Conservation (phyloP, 1,140 invertebrate species). For the Dendrolimus kikuchii region DNA sequence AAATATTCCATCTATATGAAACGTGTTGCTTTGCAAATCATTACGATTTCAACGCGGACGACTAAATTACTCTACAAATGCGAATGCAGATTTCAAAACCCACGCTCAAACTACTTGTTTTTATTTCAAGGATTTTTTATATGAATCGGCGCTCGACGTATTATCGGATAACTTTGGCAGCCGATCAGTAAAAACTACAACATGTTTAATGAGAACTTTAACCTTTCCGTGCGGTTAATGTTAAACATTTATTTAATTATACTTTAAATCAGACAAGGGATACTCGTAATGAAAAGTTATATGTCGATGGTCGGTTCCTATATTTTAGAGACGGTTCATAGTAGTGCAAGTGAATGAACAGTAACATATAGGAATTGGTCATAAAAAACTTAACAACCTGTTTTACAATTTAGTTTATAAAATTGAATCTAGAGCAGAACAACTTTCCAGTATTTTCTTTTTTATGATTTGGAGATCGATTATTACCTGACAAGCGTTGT, state of each 20-base stretch:
- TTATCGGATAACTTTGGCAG: conserved; percentile 32
- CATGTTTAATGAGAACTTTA: conserved; percentile 38
- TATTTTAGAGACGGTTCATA: no score
- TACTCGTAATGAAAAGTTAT: no score
- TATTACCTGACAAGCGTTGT: no score
- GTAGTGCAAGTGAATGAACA: no score
- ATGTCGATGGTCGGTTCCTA: no score
- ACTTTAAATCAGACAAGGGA: no score
- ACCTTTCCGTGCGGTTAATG: conserved; percentile 16
- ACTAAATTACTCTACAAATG: conserved; percentile 20
- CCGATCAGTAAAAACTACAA: conserved; percentile 36
- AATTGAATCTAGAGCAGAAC: no score
- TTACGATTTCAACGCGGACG: conserved; percentile 25
- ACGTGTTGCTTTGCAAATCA: conserved; percentile 14
- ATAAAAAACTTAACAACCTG: no score
- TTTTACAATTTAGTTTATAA: no score
- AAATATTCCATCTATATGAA: conserved; percentile 8
- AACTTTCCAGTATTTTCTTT: no score
- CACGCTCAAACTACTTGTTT: conserved; percentile 29
- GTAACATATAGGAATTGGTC: no score
- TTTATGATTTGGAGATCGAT: no score
- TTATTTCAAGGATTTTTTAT: conserved; percentile 26
- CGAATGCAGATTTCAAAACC: conserved; percentile 26
- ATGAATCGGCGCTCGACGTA: conserved; percentile 18
- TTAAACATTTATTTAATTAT: conserved; percentile 2